Base-by-base conservation (phyloP, 1,140 invertebrate species). In the Heliconius congener region DNA sequence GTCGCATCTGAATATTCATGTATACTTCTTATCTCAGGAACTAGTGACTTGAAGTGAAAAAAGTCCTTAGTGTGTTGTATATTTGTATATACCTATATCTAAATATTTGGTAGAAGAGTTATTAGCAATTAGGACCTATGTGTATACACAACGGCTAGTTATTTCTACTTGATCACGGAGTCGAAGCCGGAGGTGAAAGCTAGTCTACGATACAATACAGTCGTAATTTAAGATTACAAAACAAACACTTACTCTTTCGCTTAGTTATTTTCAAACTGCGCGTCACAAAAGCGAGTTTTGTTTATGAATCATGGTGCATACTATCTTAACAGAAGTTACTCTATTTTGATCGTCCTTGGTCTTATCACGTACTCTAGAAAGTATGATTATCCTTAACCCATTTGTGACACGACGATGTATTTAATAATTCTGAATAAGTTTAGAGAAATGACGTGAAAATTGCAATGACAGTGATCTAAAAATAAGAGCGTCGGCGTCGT, bases 401-500 rank as follows among this genome's bases (percentile, higher is more conserved):
- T 83, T 88, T 91, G 86, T 84, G 83, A 88, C 83, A 88, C 81
- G 78, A 72, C 79, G 76, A 66, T 73, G 73, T 73, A 81, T 86
- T 87, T 89, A 86, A 87, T 87, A 90, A 89, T 86, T 83, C 83
- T 82, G 82, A 84, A 74, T 77, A 89, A 91, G 81, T 79, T 82
- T 81, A 88, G 78, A 85, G 80, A 85, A 84, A 86, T 93, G 91
- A 92, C 91, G 93, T 88, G 86, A 84, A 93, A 93, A 93, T 94
- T 91, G 93, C 93, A 94, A 94, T 94, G 93, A 93, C 92, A 92
- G 90, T 93, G 90, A 90, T 93, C 92, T 93, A 93, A 91, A 93
- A 92, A 94, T 93, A 94, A 87, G 86, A 86, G 83, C 88, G 87
- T 81, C 82, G 87, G 87, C 90, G 86, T 87, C 82, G 23, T 9